Base-by-base conservation (phyloP, 2,797 vertebrate genomes). In the Gymnoscopelus braueri region DNA sequence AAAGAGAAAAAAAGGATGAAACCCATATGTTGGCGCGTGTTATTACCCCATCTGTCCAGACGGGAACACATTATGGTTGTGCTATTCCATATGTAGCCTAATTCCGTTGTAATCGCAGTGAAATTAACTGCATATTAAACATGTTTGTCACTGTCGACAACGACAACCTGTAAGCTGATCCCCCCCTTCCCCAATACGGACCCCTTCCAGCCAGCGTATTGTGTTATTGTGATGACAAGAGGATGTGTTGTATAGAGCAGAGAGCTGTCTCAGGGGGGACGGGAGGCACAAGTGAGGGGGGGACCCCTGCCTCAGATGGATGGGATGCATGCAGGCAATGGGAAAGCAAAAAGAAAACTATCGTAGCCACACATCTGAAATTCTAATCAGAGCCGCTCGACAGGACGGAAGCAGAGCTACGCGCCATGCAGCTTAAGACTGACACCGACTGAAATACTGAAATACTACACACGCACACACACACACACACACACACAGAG, bases 301-400 rank as follows among this genome's bases (percentile, higher is more conserved):
- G 49, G 55, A 77, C 52, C 3, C 14, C 5, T 5, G 39, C 9
- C 72, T 76, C 69, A 63, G 70, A 80, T 54, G 67, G 63, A 84
- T 66, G 63, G 67, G 63, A 84, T 66, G 63, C 61, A 84, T 66
- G 63, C 61, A 3, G 69, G 65, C 67, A 67, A 54, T 51, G 65
- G 74, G 55, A 81, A 88, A 76, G 88, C 6, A 39, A 39, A 85
- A 87, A 72, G 59, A 89, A 53, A 62, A 48, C 71, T 76, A 81
- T 82, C 39, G 39, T 39, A 8, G 7, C 39, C 78, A 85, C 92
- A 89, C 81, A 88, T 88, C 81, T 84, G 77, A 93, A 93, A 92
- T 87, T 85, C 86, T 88, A 93, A 88, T 92, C 79, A 92, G 88
- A 87, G 77, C 9, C 69, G 77, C 93, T 90, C 86, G 72, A 89